Percentiles rank a stretch among this genome's conserved stretches.
Evolutionary conservation across 1,140 invertebrate genomes (phyloP).

Genomic region (Aradophagus sp.): DNA sequence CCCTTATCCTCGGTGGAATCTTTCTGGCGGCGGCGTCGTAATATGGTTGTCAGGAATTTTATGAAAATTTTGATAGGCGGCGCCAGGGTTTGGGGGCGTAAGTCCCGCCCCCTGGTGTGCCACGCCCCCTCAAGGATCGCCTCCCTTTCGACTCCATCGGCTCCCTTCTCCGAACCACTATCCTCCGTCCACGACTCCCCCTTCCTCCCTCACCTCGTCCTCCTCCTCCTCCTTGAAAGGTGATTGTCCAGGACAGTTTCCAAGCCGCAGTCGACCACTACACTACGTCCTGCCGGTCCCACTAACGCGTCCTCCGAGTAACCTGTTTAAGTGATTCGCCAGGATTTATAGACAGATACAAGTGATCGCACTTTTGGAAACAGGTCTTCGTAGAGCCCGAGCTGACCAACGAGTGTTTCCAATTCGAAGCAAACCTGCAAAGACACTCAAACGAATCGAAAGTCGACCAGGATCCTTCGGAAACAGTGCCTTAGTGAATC

Average conservation of each 20-base stretch:
- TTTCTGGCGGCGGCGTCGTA: slow-evolving; percentile 41
- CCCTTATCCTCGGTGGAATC: slow-evolving; percentile 53
- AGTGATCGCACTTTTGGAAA: slow-evolving; percentile 16
- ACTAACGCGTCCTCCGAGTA: slow-evolving; percentile 31
- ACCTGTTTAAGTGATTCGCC: slow-evolving; percentile 24
- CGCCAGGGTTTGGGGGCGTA: slow-evolving; percentile 4
- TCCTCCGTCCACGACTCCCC: slow-evolving; percentile 35
- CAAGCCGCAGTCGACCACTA: slow-evolving; percentile 72
- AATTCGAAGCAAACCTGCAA: too few species aligned
- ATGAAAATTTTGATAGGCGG: slow-evolving; percentile 37
- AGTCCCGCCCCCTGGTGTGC: slow-evolving; percentile 27
- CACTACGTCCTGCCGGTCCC: slow-evolving; percentile 62
- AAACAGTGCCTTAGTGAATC: too few species aligned
- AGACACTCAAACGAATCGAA: too few species aligned
- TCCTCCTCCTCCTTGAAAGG: slow-evolving; percentile 57
- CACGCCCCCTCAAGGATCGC: slow-evolving; percentile 21
- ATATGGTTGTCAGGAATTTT: slow-evolving; percentile 59
- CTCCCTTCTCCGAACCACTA: slow-evolving; percentile 47
- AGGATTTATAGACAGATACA: slow-evolving; percentile 35
- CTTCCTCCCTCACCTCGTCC: slow-evolving; percentile 38
- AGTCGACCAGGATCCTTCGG: too few species aligned
- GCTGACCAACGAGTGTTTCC: neutral
- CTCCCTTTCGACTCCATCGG: slow-evolving; percentile 24
- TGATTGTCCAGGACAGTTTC: slow-evolving; percentile 72
- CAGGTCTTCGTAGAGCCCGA: slow-evolving; percentile 5